Base-by-base conservation (phyloP, 2,888 invertebrate species). In the Carabus problematicus region DNA sequence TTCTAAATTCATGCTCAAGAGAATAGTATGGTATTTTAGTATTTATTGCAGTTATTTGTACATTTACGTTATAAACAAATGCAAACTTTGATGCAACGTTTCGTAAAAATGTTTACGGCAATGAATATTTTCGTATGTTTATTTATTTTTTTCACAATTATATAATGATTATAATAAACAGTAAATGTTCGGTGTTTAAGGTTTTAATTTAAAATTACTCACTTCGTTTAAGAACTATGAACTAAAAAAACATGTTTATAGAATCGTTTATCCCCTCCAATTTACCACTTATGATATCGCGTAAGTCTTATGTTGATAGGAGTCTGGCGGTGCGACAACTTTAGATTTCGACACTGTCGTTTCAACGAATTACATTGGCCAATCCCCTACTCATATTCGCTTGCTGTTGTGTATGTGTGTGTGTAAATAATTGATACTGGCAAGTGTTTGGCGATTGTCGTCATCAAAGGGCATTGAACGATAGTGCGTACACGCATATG, bases 351-450 rank as follows among this genome's bases (percentile, higher is more conserved):
- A 52, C 18, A 52, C 52, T 52, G 12, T 45, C 14, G 12, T 18
- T 8, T 52, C 3, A 52, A 7, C 18, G 14, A 52, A 52, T 16
- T 18, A 16, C 52, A 52, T 52, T 52, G 52, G 52, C 52, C 52
- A 52, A 52, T 52, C 52, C 18, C 18, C 52, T 52, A 19, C 19
- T 19, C 9, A 16, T 14, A 52, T 52, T 52, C 19, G 9, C 1
- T 19, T 52, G 16, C 8, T 47, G 7, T 49, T 1, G n/a, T 52
- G 52, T 52, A 12, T 52, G 12, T 52, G 52, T 49, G 49, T 64
- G 64, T 56, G 64, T 64, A 64, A 64, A 55, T 64, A 64, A 45
- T 64, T 64, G 64, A 64, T 64, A 64, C 55, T 64, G 64, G 55
- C 64, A 29, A 49, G 49, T 64, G 64, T 64, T 64, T 64, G 63